These are phyloP conservation scores for Sarcophilus harrisii DNA, from an alignment of 2,797 vertebrate genomes.

Conservation along the genomic window DNA sequence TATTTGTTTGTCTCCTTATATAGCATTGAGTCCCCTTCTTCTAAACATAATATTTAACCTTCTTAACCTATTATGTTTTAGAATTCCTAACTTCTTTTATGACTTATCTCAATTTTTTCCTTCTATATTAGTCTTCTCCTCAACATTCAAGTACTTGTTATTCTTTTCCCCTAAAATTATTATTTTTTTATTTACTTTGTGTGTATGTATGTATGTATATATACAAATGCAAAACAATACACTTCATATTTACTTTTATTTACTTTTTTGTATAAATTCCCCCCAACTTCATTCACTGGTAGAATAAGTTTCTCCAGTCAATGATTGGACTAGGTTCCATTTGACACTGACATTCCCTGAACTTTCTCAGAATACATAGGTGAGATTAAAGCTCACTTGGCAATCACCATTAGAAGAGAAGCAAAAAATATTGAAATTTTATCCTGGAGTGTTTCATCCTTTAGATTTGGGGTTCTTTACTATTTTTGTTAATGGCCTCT, in stretches of 20 bases:
- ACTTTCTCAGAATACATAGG: not conserved
- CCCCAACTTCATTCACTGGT: not conserved
- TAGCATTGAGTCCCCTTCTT: not conserved
- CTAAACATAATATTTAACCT: not conserved
- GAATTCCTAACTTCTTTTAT: not conserved
- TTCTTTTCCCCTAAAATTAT: not conserved
- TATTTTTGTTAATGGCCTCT: not conserved
- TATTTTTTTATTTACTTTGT: not conserved
- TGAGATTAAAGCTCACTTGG: not conserved
- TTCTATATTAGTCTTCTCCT: not conserved
- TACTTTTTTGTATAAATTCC: not conserved
- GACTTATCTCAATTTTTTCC: not conserved
- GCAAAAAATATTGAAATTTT: not conserved
- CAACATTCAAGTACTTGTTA: not conserved
- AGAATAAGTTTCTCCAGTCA: not conserved
- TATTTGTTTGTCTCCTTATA: not conserved
- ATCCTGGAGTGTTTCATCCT: not conserved
- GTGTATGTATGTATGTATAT: too few species aligned
- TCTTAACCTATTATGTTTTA: not conserved
- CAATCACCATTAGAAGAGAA: not conserved
- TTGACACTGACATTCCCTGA: not conserved
- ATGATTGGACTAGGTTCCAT: not conserved
- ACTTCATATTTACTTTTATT: not conserved
- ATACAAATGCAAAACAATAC: too few species aligned
- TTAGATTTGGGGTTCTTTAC: not conserved